Conservation (phyloP, 2,113 vertebrate genomes). For the Lamprologus tigripictilis region DNA sequence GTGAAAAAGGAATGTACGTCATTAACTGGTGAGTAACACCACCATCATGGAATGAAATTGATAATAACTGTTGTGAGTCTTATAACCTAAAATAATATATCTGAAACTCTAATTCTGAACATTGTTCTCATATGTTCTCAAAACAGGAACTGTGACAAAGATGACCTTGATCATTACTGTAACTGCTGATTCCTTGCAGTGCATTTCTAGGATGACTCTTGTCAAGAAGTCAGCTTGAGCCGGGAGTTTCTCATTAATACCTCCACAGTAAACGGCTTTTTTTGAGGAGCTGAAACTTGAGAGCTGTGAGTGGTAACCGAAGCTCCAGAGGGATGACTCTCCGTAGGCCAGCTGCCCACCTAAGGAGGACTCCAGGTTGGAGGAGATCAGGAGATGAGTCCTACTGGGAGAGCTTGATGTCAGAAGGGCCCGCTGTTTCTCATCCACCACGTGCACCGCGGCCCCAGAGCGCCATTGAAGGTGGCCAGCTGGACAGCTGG, state of each 20-base stretch:
- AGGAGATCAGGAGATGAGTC: conserved; percentile 61
- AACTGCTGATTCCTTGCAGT: not conserved
- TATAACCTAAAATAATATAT: not conserved
- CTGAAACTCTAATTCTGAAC: not conserved
- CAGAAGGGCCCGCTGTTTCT: conserved; percentile 3
- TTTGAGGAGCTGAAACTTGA: conserved; percentile 47
- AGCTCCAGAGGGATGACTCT: conserved; percentile 28
- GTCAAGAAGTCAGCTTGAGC: not conserved
- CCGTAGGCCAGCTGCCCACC: conserved; percentile 48
- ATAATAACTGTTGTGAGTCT: not conserved
- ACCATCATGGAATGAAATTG: not conserved
- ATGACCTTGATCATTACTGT: not conserved
- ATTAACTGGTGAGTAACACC: conserved; percentile 6
- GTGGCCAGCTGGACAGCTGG: conserved; percentile 60
- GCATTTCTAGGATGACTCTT: conserved; percentile 3
- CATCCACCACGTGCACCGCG: not conserved
- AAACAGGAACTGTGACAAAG: not conserved
- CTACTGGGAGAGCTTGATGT: conserved; percentile 35
- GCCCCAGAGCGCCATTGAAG: conserved; percentile 67
- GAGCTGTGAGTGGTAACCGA: conserved; percentile 34
- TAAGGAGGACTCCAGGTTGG: conserved; percentile 28
- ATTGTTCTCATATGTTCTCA: not conserved
- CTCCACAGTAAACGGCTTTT: conserved; percentile 1
- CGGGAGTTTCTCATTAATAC: conserved; percentile 25
- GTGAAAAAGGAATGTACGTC: not conserved